These are phyloP conservation scores for Drosophila antonietae DNA, from an alignment of 2,888 invertebrate species.

Conservation along the genomic window DNA sequence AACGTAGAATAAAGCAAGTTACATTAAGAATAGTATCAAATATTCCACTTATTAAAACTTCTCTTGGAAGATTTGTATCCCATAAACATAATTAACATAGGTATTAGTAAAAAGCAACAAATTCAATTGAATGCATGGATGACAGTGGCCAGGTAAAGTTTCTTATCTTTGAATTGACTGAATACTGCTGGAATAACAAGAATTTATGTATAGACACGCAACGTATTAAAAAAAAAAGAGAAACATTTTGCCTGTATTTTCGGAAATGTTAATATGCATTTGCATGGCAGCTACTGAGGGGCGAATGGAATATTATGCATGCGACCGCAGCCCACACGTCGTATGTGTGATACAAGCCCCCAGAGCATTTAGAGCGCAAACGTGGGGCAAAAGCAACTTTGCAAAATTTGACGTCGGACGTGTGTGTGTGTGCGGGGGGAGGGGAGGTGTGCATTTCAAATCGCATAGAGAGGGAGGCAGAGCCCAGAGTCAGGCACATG, in stretches of 20 bases:
- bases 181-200: not conserved
- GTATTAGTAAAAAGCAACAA: no score
- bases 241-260: slow-evolving; percentile 67
- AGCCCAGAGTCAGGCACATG: slow-evolving; percentile 7
- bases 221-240: slow-evolving; percentile 55
- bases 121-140: no score
- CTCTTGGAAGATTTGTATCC: no score
- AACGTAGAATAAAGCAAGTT: no score
- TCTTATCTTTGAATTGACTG: not conserved
- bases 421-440: slow-evolving; percentile 10
- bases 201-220: not conserved
- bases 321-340: slow-evolving; percentile 56
- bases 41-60: no score
- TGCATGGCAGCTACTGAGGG: slow-evolving; percentile 27
- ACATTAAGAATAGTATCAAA: no score
- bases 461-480: slow-evolving; percentile 25
- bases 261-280: slow-evolving; percentile 72
- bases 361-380: slow-evolving; percentile 45
- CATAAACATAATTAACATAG: no score
- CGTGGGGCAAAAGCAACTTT: slow-evolving; percentile 29
- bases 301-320: slow-evolving; percentile 57
- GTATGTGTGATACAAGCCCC: slow-evolving; percentile 67
- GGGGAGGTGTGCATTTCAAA: slow-evolving; percentile 60
- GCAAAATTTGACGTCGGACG: slow-evolving; percentile 43
- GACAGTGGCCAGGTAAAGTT: not conserved